Evolutionary conservation across 1,140 invertebrate species (phyloP).

Genomic region (Aphelinus atriplicis): DNA sequence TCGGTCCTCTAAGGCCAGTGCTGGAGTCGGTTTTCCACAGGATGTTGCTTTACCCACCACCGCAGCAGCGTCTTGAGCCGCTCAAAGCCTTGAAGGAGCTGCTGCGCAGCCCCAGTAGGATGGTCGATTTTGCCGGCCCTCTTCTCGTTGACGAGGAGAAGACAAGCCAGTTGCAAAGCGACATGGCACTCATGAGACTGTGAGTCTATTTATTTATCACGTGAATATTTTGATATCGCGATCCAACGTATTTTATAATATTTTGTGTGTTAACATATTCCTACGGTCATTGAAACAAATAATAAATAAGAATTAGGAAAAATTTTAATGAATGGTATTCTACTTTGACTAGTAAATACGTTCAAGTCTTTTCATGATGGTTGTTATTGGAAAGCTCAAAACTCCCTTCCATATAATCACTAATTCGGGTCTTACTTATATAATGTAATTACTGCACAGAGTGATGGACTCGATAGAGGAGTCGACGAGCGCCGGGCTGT

Average conservation of each 20-base stretch:
- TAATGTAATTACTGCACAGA: constrained; percentile 61
- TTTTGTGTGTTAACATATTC: too few species aligned
- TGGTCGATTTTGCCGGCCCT: constrained; percentile 77
- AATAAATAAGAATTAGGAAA: too few species aligned
- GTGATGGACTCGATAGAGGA: constrained; percentile 93
- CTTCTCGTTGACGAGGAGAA: constrained; percentile 79
- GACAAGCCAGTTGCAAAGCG: constrained; percentile 79
- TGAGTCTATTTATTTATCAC: constrained; percentile 65
- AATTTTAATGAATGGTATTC: too few species aligned
- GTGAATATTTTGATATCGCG: background rate
- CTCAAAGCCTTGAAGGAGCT: constrained; percentile 83
- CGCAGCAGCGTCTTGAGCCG: constrained; percentile 84
- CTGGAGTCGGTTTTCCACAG: constrained; percentile 91
- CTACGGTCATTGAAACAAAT: too few species aligned
- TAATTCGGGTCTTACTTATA: too few species aligned
- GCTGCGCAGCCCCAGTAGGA: constrained; percentile 74
- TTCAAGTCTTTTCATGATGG: too few species aligned
- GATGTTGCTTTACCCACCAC: constrained; percentile 87
- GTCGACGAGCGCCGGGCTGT: constrained; percentile 69
- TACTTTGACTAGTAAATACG: too few species aligned
- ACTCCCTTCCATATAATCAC: too few species aligned
- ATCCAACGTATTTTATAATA: too few species aligned
- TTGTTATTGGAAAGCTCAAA: too few species aligned
- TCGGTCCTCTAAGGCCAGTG: constrained; percentile 84
- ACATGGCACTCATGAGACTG: constrained; percentile 91